These are phyloP conservation scores for Melieria omissa DNA, from an alignment of 2,888 invertebrate species.

Conservation along the genomic window DNA sequence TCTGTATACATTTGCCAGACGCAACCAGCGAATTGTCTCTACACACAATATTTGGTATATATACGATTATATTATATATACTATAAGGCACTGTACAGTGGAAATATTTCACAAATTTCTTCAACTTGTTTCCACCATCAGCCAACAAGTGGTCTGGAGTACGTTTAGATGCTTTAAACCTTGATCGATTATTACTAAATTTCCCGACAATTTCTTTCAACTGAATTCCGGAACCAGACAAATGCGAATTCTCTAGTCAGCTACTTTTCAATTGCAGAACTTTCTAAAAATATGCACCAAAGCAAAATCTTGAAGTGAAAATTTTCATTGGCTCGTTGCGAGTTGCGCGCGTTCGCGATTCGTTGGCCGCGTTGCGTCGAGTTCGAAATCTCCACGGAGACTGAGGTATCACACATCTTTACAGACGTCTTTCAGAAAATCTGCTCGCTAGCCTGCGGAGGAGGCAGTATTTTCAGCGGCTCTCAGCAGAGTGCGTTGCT, in stretches of 20 bases:
- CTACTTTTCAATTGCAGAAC: constrained; percentile 13
- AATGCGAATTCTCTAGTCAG: too few species aligned
- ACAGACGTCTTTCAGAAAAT: constrained; percentile 6
- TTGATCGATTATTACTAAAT: too few species aligned
- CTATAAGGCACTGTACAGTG: too few species aligned
- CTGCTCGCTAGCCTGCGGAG: neutral
- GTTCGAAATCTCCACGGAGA: constrained; percentile 42
- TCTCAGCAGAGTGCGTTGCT: too few species aligned
- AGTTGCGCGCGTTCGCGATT: constrained; percentile 2
- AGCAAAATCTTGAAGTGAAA: neutral
- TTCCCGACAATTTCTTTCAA: too few species aligned
- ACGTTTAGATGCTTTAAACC: too few species aligned
- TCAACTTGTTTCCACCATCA: too few species aligned
- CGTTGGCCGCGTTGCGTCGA: constrained; percentile 5
- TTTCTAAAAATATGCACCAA: constrained; percentile 46
- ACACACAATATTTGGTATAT: neutral
- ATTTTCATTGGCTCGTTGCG: neutral
- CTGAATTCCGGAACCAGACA: too few species aligned
- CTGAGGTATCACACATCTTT: constrained; percentile 25
- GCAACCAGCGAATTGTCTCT: neutral
- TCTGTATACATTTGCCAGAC: constrained; percentile 30
- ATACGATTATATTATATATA: neutral
- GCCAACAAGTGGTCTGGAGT: too few species aligned
- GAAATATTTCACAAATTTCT: too few species aligned
- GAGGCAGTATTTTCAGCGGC: too few species aligned